Conservation (phyloP, 2,888 invertebrate species). For the Sepiola atlantica region DNA sequence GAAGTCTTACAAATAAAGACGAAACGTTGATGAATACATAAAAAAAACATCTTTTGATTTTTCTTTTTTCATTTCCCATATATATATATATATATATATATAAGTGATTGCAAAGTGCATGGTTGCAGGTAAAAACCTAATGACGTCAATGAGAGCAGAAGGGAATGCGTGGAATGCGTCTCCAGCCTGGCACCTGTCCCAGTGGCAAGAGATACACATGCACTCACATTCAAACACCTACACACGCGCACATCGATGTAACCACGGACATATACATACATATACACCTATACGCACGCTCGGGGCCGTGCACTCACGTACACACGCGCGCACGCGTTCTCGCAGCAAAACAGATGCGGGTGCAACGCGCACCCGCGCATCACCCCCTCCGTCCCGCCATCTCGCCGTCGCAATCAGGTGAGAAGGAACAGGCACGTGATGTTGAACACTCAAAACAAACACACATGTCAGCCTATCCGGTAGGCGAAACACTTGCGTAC, state of each 20-base stretch:
- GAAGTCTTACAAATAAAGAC: too few relatives aligned
- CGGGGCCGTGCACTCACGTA: background rate
- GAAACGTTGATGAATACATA: too few relatives aligned
- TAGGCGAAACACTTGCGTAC: background rate
- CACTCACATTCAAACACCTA: background rate
- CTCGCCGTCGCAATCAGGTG: background rate
- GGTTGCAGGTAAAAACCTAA: background rate
- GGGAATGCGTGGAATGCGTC: background rate
- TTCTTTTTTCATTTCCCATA: too few relatives aligned
- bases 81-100: too few relatives aligned
- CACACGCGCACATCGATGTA: background rate
- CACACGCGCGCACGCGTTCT: background rate
- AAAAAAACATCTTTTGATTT: too few relatives aligned
- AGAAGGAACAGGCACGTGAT: background rate
- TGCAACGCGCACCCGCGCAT: too few relatives aligned
- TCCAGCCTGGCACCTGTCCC: background rate
- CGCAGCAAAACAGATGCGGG: background rate
- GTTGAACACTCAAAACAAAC: background rate
- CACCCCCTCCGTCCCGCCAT: too few relatives aligned
- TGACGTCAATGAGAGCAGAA: background rate
- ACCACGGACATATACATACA: background rate
- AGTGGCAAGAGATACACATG: background rate
- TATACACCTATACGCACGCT: background rate
- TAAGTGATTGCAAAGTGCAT: background rate
- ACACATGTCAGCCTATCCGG: background rate